Evolutionary conservation across 2,888 invertebrate species (phyloP).

Genomic region (Cantharis nigra): DNA sequence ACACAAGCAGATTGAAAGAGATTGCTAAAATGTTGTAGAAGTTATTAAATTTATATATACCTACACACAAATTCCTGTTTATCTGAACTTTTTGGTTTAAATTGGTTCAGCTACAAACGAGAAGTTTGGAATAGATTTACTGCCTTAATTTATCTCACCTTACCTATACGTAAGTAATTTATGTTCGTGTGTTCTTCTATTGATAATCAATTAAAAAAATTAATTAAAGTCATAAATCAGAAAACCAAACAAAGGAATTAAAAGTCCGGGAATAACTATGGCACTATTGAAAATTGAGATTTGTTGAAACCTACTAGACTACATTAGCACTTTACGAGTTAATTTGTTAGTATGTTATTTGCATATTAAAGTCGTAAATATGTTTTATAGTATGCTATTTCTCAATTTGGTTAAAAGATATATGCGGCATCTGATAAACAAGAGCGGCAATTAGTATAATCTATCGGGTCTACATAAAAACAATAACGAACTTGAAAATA

Average conservation of each 20-base stretch:
- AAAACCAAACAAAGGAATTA: background rate
- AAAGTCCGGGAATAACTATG: background rate
- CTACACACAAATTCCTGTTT: background rate
- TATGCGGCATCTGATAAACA: slow-evolving; percentile 33
- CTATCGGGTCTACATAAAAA: background rate
- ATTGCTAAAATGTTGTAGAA: background rate
- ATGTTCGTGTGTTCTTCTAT: background rate
- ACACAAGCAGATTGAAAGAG: background rate
- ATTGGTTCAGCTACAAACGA: background rate
- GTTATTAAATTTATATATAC: background rate
- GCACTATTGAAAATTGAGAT: background rate
- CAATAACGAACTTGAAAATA: background rate
- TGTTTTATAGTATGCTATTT: slow-evolving; percentile 32
- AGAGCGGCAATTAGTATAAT: slow-evolving; percentile 24
- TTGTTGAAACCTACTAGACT: slow-evolving; percentile 8
- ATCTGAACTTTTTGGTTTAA: background rate
- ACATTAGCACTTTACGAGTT: slow-evolving; percentile 39
- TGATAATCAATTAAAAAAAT: background rate
- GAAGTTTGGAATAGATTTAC: background rate
- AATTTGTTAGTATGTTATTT: slow-evolving; percentile 35
- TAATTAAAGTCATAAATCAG: background rate
- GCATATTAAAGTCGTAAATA: slow-evolving; percentile 35
- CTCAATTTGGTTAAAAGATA: slow-evolving; percentile 34
- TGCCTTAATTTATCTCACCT: background rate
- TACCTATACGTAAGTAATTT: background rate